Evolutionary conservation across 2,797 vertebrate genomes (phyloP).

Genomic region (Brachyalestes nurse): DNA sequence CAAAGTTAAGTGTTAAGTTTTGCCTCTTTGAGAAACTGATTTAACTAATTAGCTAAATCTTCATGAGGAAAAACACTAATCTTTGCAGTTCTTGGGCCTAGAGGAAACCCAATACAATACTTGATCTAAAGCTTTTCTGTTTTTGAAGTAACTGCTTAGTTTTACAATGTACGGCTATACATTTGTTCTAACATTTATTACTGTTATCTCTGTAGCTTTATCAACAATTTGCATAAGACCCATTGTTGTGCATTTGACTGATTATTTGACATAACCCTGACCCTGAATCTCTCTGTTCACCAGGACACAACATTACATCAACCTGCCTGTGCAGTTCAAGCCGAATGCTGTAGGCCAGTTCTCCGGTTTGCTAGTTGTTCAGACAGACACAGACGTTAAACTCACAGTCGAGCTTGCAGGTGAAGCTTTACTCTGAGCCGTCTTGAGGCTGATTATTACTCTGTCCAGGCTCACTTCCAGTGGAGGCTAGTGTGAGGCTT

Average conservation of each 20-base stretch:
- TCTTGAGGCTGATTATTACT: background rate
- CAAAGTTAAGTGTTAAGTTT: too few relatives aligned
- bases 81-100: too few relatives aligned
- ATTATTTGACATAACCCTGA: background rate
- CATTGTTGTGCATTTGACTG: background rate
- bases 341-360: slow-evolving; percentile 82
- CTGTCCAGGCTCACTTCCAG: background rate
- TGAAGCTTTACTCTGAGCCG: slow-evolving; percentile 80
- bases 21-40: too few relatives aligned
- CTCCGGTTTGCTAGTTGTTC: slow-evolving; percentile 81
- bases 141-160: too few relatives aligned
- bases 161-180: too few relatives aligned
- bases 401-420: slow-evolving; percentile 85
- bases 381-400: slow-evolving; percentile 79
- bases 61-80: too few relatives aligned
- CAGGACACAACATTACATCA: slow-evolving; percentile 93
- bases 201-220: background rate
- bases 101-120: too few relatives aligned
- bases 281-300: slow-evolving; percentile 5
- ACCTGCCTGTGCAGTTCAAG: slow-evolving; percentile 93
- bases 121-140: too few relatives aligned
- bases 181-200: too few relatives aligned
- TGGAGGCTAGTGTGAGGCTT: background rate
- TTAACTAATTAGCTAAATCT: too few relatives aligned
- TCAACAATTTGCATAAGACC: background rate